Evolutionary conservation across 2,113 vertebrate species (phyloP).

Genomic region (Rhabdornis inornatus): DNA sequence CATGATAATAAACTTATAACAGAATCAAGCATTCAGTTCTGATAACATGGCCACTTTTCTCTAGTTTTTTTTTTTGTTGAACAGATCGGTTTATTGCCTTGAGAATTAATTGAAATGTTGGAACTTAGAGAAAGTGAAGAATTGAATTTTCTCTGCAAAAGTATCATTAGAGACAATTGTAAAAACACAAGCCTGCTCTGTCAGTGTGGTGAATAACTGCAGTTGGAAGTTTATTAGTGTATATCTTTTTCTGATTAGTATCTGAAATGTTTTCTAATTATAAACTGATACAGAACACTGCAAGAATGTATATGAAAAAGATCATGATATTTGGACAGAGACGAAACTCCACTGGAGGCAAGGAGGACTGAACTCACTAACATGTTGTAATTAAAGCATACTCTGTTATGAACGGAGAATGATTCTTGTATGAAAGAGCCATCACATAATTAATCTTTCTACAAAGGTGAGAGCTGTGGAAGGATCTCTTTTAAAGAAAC

Average conservation of each 20-base stretch:
- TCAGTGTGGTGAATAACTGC: background rate
- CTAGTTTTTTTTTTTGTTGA: background rate
- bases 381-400: background rate
- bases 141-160: background rate
- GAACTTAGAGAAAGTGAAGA: background rate
- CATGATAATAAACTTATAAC: background rate
- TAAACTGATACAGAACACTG: background rate
- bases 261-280: background rate
- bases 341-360: background rate
- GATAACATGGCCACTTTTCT: background rate
- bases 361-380: background rate
- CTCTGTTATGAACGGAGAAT: background rate
- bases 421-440: background rate
- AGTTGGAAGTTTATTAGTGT: background rate
- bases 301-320: background rate
- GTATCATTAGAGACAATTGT: background rate
- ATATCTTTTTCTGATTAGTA: background rate
- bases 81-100: background rate
- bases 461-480: background rate
- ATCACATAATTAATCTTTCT: background rate
- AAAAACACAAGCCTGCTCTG: background rate
- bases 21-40: background rate
- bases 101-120: background rate
- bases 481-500: background rate
- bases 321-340: background rate